Conservation (phyloP, 2,113 vertebrate genomes). For the Cephalopterus ornatus region DNA sequence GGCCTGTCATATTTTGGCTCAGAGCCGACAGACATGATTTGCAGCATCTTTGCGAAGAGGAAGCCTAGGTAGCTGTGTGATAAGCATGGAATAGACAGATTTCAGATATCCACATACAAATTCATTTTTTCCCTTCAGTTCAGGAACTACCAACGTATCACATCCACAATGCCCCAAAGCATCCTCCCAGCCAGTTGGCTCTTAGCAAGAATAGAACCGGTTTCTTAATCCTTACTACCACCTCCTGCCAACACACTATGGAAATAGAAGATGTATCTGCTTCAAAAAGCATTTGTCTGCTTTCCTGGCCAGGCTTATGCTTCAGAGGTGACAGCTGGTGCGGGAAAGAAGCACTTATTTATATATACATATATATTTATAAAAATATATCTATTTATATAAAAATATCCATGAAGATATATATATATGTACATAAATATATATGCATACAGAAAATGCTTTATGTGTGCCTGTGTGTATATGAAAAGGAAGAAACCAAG, state of each 20-base stretch:
- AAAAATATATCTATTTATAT: background rate
- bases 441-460: background rate
- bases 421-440: background rate
- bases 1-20: background rate
- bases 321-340: slow-evolving; percentile 40
- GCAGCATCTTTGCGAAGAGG: background rate
- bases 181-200: slow-evolving; percentile 14
- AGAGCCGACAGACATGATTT: background rate
- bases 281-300: slow-evolving; percentile 35
- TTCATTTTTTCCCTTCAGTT: background rate
- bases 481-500: background rate
- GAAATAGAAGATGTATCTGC: slow-evolving; percentile 4
- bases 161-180: slow-evolving; percentile 28
- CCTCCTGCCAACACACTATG: slow-evolving; percentile 23
- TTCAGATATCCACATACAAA: background rate
- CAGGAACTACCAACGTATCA: background rate
- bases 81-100: slow-evolving; percentile 1
- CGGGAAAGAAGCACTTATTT: slow-evolving; percentile 3
- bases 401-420: background rate
- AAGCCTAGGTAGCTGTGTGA: background rate
- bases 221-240: slow-evolving; percentile 43
- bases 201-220: slow-evolving; percentile 11
- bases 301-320: background rate
- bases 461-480: background rate
- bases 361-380: background rate